Evolutionary conservation across 2,113 vertebrate genomes (phyloP).

Genomic region (Nothocercus julius): DNA sequence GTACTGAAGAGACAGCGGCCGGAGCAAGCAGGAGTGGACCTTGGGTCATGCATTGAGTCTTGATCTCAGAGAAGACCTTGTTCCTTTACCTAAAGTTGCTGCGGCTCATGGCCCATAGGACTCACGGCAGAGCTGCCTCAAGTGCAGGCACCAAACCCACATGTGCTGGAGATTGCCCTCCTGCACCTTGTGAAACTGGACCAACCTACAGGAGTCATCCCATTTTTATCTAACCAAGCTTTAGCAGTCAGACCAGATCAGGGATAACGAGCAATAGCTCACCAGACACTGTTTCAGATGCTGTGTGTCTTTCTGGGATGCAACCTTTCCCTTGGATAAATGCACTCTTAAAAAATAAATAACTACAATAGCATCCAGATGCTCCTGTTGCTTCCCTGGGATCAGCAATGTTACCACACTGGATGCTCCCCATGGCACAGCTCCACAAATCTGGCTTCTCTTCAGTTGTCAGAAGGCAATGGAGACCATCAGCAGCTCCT

Average conservation of each 20-base stretch:
- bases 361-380: rapidly evolving
- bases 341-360: not conserved
- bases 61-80: not conserved
- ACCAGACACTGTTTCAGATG: not conserved
- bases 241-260: not conserved
- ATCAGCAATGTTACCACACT: not conserved
- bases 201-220: not conserved
- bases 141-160: not conserved
- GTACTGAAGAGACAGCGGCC: not conserved
- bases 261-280: not conserved
- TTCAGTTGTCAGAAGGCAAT: not conserved
- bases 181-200: not conserved
- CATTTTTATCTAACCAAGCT: not conserved
- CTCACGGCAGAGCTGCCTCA: rapidly evolving
- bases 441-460: not conserved
- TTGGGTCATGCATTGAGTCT: not conserved
- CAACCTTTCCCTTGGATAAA: not conserved
- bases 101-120: not conserved
- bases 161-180: not conserved
- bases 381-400: not conserved
- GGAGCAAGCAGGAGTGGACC: not conserved
- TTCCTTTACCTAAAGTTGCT: not conserved
- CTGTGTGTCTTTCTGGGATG: not conserved
- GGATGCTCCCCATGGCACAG: not conserved
- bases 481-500: not conserved